Conservation (phyloP, 2,113 vertebrate genomes). For the Miniopterus natalensis region DNA sequence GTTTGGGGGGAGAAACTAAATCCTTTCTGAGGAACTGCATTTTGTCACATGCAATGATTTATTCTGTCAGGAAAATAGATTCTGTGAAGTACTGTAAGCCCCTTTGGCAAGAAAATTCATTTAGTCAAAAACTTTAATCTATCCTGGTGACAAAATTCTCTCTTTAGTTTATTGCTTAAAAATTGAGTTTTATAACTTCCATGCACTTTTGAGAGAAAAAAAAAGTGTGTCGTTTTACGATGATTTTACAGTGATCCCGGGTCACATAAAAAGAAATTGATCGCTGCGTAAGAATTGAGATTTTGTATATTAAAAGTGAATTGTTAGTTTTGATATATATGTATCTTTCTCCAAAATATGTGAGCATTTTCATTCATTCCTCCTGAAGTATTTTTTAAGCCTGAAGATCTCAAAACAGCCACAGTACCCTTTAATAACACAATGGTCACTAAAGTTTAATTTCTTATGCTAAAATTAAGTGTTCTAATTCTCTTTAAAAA, state of each 20-base stretch:
- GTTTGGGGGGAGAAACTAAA: conserved; percentile 65
- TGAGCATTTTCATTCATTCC: neutral
- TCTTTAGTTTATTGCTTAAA: conserved; percentile 69
- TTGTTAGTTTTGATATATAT: neutral
- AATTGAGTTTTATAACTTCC: conserved; percentile 46
- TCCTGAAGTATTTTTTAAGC: neutral
- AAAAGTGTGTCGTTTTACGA: neutral
- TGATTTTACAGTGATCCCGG: neutral
- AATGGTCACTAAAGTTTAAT: neutral
- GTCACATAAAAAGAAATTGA: conserved; percentile 34
- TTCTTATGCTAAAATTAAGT: neutral
- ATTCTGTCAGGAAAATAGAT: conserved; percentile 74
- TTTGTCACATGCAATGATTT: conserved; percentile 60
- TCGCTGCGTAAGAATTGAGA: neutral
- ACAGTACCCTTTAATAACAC: neutral
- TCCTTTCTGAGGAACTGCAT: conserved; percentile 63
- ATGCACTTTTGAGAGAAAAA: neutral
- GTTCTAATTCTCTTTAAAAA: neutral
- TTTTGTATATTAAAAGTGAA: neutral
- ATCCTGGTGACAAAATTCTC: conserved; percentile 69
- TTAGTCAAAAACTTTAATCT: conserved; percentile 81
- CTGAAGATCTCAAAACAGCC: neutral
- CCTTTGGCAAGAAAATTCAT: conserved; percentile 76
- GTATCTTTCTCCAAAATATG: neutral
- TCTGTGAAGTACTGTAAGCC: conserved; percentile 70